phyloP scores from a whole-genome alignment of 2,888 invertebrate genomes.

The Galerucella pusilla region DNA sequence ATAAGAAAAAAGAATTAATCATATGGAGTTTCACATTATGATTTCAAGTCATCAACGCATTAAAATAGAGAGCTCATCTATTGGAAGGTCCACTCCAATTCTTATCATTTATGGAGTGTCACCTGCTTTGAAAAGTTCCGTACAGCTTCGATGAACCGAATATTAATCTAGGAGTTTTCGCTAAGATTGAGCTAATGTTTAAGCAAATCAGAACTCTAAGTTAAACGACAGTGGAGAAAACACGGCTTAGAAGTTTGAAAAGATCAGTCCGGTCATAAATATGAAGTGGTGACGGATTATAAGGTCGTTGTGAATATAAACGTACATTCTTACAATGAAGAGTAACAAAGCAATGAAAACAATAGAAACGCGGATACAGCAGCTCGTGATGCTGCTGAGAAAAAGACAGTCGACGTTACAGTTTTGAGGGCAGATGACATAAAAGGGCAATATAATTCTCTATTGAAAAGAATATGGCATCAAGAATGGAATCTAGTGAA shows the following conservation, averaged over 20 bases:
- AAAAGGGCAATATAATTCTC: too few relatives aligned
- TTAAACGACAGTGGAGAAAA: slow-evolving; percentile 1
- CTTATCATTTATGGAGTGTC: not conserved
- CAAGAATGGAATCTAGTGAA: too few relatives aligned
- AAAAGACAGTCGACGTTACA: too few relatives aligned
- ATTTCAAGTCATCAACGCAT: too few relatives aligned
- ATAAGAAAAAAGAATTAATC: too few relatives aligned
- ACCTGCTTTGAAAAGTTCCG: not conserved
- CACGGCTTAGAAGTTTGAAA: slow-evolving; percentile 20
- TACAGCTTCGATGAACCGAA: slow-evolving; percentile 12
- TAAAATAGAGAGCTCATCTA: not conserved
- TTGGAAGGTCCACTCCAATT: not conserved
- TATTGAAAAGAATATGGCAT: too few relatives aligned
- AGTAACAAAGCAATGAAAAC: not conserved
- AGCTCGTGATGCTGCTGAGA: too few relatives aligned
- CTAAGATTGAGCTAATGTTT: slow-evolving; percentile 16
- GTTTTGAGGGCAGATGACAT: too few relatives aligned
- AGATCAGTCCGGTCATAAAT: slow-evolving; percentile 27
- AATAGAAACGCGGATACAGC: not conserved
- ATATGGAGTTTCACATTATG: too few relatives aligned
- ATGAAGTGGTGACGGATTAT: slow-evolving; percentile 20
- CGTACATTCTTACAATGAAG: not conserved
- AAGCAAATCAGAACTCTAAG: slow-evolving; percentile 23
- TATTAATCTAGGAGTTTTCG: slow-evolving; percentile 12
- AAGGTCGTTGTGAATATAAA: slow-evolving; percentile 3